Percentiles rank a stretch among this genome's conserved stretches.
Conservation (phyloP, 1,140 invertebrate genomes). For the Drosophila nigromelanica region DNA sequence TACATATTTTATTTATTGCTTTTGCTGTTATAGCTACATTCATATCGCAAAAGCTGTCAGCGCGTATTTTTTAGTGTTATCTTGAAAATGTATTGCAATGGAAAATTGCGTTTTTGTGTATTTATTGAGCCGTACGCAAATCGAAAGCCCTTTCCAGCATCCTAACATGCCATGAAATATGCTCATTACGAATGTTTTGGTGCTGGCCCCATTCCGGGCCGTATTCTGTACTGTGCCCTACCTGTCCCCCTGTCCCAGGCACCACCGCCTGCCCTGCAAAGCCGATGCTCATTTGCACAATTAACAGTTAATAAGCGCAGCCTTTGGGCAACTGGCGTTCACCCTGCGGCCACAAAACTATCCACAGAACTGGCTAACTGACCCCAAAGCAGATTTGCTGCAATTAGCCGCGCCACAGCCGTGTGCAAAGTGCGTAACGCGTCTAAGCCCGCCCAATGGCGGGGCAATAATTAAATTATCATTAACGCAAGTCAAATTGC, state of each 20-base stretch:
- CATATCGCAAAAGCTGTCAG: constrained; percentile 61
- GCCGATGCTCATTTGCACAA: constrained; percentile 50
- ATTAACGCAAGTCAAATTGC: constrained; percentile 49
- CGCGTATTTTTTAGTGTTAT: constrained; percentile 47
- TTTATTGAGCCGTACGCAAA: constrained; percentile 36
- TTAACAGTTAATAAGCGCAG: constrained; percentile 75
- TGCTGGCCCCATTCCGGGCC: not conserved
- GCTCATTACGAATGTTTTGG: not conserved
- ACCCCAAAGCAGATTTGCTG: constrained; percentile 75
- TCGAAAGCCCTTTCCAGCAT: not conserved
- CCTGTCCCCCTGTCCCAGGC: constrained; percentile 26
- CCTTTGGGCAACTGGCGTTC: constrained; percentile 7
- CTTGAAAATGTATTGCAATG: constrained; percentile 64
- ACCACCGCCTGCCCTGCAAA: constrained; percentile 16
- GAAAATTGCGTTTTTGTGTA: constrained; percentile 43
- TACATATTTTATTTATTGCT: constrained; percentile 53
- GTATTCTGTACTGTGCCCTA: too few species aligned
- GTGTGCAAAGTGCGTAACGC: constrained; percentile 53
- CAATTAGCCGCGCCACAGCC: constrained; percentile 67
- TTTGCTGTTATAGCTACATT: constrained; percentile 13
- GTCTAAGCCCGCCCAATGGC: constrained; percentile 54
- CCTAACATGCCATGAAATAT: not conserved
- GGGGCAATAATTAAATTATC: constrained; percentile 74
- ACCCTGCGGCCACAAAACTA: not conserved
- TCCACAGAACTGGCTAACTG: constrained; percentile 46